Base-by-base conservation (phyloP, 2,797 vertebrate species). In the Acestrorhynchus altus region DNA sequence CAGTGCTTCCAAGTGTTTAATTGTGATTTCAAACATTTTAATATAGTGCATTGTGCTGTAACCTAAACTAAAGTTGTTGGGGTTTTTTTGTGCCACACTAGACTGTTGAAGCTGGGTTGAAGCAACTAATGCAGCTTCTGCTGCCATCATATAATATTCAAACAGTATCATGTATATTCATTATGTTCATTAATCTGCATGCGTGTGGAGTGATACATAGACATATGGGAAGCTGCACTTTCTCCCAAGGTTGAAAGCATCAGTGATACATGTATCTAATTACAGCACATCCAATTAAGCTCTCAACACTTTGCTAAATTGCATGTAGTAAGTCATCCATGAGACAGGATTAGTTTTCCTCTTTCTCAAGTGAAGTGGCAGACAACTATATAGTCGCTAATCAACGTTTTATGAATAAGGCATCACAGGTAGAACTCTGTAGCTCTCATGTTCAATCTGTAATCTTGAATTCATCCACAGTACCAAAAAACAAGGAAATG, bases 241-340 rank as follows among this genome's bases (percentile, higher is more conserved):
- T 57, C 66, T 60, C 42, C 9, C 51, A 59, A 56, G 64, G 28
- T 61, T 52, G 51, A 28, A 12, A 69, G 63, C 61, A 76, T 76
- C 54, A 77, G 35, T 66, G 69, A 73, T 81, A 65, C 61, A 61
- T 66, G 46, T 65, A 73, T 73, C 78, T 85, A 59, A 76, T 82
- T 83, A 81, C 52, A 81, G 59, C 40, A 65, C 7, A 20, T 72
- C 49, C 81, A 85, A 85, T 83, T 52, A 79, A 57, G 20, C n/a
- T 39, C 57, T 76, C 72, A 61, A 20, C 59, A 35, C 18, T 52
- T 73, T 46, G 46, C 68, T 67, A 67, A 69, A 72, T 66, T 35
- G 15, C 51, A 59, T 26, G 40, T 61, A 57, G n/a, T 59, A 59
- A 59, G 61, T 47, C 63, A 68, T 24, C 66, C 15, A 4, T 40